These are phyloP conservation scores for Thaumatotibia leucotreta DNA, from an alignment of 1,140 invertebrate species.

Conservation along the genomic window DNA sequence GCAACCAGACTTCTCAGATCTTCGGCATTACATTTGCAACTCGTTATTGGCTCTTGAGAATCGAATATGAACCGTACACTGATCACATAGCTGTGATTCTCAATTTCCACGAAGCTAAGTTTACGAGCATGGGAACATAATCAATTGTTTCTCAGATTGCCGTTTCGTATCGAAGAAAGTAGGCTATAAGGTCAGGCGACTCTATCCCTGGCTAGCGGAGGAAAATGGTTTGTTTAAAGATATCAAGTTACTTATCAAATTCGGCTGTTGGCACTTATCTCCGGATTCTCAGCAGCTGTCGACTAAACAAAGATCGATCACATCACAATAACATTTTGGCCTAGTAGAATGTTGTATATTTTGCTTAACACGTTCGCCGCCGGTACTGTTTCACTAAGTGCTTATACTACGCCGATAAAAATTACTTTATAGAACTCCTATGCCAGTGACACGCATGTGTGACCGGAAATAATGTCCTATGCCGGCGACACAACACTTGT, in stretches of 20 bases:
- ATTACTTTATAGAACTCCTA: too few relatives aligned
- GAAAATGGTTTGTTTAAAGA: slow-evolving; percentile 10
- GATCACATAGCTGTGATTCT: background rate
- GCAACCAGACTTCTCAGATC: slow-evolving; percentile 23
- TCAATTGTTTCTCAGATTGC: slow-evolving; percentile 41
- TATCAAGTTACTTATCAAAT: slow-evolving; percentile 8
- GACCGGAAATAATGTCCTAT: too few relatives aligned
- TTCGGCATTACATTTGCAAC: slow-evolving; percentile 21
- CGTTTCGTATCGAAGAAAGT: slow-evolving; percentile 34
- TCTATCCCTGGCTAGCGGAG: slow-evolving; percentile 1
- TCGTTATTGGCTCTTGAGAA: background rate
- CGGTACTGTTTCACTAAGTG: too few relatives aligned
- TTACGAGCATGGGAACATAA: slow-evolving; percentile 1
- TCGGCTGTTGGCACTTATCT: slow-evolving; percentile 10
- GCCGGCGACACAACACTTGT: too few relatives aligned
- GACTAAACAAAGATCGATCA: background rate
- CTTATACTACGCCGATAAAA: too few relatives aligned
- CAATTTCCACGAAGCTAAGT: background rate
- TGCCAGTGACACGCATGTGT: too few relatives aligned
- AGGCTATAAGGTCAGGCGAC: slow-evolving; percentile 42
- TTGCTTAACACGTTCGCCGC: too few relatives aligned
- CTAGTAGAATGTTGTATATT: too few relatives aligned
- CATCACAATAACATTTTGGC: too few relatives aligned
- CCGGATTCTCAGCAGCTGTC: background rate
- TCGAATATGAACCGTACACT: slow-evolving; percentile 9